Percentiles rank a stretch among this genome's conserved stretches.
phyloP scores from a whole-genome alignment of 2,797 vertebrate genomes.

The Neopelma chrysocephalum region DNA sequence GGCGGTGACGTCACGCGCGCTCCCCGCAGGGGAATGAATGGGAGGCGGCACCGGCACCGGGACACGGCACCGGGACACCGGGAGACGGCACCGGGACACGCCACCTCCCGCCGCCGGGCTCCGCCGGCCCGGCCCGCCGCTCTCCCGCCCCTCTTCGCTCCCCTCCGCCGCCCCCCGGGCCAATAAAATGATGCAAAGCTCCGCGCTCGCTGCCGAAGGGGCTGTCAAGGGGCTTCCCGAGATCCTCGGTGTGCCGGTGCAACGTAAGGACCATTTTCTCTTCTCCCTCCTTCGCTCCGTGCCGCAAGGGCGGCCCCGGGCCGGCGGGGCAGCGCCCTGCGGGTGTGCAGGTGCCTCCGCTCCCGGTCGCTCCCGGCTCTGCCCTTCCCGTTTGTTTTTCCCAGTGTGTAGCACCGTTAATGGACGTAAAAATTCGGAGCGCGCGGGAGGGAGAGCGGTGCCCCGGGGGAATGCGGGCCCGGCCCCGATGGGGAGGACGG shows the following conservation, averaged over 20 bases:
- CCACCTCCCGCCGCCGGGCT: not conserved
- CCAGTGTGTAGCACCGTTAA: not conserved
- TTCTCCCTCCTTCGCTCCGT: slow-evolving; percentile 52
- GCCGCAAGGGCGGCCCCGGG: not conserved
- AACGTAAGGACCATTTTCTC: slow-evolving; percentile 88
- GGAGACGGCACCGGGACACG: not conserved
- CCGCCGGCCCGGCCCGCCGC: not conserved
- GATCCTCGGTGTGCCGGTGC: slow-evolving; percentile 96
- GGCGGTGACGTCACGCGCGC: slow-evolving; percentile 87
- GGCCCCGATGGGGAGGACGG: not conserved
- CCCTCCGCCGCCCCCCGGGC: slow-evolving; percentile 5
- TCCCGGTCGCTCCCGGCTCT: not conserved
- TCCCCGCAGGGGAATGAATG: slow-evolving; percentile 95
- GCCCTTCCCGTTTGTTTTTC: not conserved
- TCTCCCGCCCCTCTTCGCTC: not conserved
- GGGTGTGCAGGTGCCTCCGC: not conserved
- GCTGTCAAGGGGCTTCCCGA: slow-evolving; percentile 95
- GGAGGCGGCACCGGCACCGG: slow-evolving; percentile 64
- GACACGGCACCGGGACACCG: not conserved
- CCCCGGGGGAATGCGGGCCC: not conserved
- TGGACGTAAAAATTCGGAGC: not conserved
- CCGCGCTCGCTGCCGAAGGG: slow-evolving; percentile 90
- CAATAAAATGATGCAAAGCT: slow-evolving; percentile 95
- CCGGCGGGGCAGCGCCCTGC: not conserved
- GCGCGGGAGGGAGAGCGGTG: not conserved